Conservation (phyloP, 2,888 invertebrate species). For the Trichopria drosophilae region DNA sequence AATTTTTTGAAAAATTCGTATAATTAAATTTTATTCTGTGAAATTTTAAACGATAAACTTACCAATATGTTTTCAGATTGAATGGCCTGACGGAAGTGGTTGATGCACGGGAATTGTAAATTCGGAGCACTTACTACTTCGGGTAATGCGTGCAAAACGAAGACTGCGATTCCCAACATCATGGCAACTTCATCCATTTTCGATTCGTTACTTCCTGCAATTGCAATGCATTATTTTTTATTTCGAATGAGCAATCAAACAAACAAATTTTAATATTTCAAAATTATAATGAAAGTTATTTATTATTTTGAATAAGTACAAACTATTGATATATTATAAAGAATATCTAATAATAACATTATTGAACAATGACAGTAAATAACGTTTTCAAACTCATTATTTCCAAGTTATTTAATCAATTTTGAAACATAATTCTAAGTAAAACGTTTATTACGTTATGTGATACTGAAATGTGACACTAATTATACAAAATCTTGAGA, state of each 20-base stretch:
- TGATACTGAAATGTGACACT: no score
- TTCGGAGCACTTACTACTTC: constrained; percentile 77
- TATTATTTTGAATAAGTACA: no score
- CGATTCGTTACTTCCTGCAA: constrained; percentile 67
- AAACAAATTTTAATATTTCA: background rate
- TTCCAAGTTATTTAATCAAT: no score
- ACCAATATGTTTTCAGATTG: constrained; percentile 67
- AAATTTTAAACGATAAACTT: constrained; percentile 39
- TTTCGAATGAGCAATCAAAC: background rate
- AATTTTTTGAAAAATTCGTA: background rate
- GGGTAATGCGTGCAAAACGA: constrained; percentile 81
- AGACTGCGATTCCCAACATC: constrained; percentile 85
- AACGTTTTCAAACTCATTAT: no score
- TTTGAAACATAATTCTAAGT: no score
- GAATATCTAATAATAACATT: no score
- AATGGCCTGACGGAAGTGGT: constrained; percentile 85
- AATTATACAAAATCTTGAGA: no score
- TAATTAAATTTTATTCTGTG: constrained; percentile 7
- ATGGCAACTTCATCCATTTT: constrained; percentile 84
- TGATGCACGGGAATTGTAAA: constrained; percentile 87
- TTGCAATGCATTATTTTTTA: background rate
- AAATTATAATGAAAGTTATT: no score
- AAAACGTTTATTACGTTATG: no score
- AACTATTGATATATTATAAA: no score
- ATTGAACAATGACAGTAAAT: no score